Conservation (phyloP, 1,140 invertebrate species). For the Lethrus apterus region DNA sequence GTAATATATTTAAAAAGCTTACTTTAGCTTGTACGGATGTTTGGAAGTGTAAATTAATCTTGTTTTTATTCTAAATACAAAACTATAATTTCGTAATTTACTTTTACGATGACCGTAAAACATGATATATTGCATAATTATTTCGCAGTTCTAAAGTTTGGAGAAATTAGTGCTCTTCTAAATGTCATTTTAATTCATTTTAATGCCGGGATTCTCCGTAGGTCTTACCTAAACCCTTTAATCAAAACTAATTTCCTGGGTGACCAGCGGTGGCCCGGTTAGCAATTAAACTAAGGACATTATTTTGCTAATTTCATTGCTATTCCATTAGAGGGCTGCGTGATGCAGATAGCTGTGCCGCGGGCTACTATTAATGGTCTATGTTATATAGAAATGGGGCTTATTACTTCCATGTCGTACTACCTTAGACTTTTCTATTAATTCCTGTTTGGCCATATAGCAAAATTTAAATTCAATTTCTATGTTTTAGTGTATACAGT, state of each 20-base stretch:
- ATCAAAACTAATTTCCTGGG: constrained; percentile 26
- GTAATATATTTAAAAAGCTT: too few species aligned
- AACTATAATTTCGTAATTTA: too few species aligned
- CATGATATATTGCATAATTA: constrained; percentile 12
- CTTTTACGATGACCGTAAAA: too few species aligned
- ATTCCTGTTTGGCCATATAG: too few species aligned
- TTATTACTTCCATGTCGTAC: too few species aligned
- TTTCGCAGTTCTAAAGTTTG: constrained; percentile 7
- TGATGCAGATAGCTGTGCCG: constrained; percentile 34
- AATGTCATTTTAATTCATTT: constrained; percentile 14
- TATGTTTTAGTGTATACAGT: too few species aligned
- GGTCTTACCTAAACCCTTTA: constrained; percentile 18
- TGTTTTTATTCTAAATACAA: too few species aligned
- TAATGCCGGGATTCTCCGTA: constrained; percentile 12
- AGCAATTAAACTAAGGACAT: constrained; percentile 41
- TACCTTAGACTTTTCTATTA: too few species aligned
- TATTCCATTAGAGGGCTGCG: constrained; percentile 37
- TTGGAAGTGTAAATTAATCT: too few species aligned
- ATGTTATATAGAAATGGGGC: constrained; percentile 10
- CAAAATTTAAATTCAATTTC: too few species aligned
- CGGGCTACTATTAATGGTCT: constrained; percentile 19
- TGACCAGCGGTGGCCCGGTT: constrained; percentile 23
- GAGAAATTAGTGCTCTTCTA: constrained; percentile 3
- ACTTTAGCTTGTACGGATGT: too few species aligned
- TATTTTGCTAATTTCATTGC: constrained; percentile 42